Conservation (phyloP, 2,888 invertebrate species). For the Sinotaia quadrata region DNA sequence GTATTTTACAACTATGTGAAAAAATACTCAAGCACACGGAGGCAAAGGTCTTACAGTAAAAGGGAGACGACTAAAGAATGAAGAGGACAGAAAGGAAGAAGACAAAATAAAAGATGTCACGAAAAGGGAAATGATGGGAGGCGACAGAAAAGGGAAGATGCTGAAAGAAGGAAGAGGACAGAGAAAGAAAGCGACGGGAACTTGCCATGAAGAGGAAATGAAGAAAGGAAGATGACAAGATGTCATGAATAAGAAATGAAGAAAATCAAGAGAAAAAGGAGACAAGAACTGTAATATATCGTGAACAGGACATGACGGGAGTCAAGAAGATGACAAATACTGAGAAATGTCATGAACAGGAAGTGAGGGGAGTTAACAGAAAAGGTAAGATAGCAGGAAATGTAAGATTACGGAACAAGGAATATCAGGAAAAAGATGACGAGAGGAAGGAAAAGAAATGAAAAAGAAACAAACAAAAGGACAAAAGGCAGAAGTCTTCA, state of each 20-base stretch:
- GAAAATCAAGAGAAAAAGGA: background rate
- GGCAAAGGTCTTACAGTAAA: background rate
- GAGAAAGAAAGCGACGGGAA: conserved; percentile 27
- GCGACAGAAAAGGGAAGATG: conserved; percentile 3
- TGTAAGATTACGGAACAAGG: background rate
- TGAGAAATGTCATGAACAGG: background rate
- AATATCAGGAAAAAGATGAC: background rate
- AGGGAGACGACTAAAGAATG: background rate
- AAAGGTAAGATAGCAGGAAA: background rate
- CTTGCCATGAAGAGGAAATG: conserved; percentile 11
- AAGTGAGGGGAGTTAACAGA: background rate
- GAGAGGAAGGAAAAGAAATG: background rate
- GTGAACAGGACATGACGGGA: background rate
- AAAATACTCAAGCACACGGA: background rate
- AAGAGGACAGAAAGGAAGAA: background rate
- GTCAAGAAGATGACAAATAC: background rate
- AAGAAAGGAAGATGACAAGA: conserved; percentile 10
- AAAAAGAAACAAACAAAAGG: background rate
- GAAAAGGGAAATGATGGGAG: background rate
- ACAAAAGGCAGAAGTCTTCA: background rate
- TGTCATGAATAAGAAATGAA: background rate
- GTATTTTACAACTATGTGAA: no score
- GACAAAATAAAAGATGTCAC: background rate
- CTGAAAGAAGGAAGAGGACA: conserved; percentile 28
- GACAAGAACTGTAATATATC: background rate